Base-by-base conservation (phyloP, 2,113 vertebrate species). In the Carollia perspicillata region DNA sequence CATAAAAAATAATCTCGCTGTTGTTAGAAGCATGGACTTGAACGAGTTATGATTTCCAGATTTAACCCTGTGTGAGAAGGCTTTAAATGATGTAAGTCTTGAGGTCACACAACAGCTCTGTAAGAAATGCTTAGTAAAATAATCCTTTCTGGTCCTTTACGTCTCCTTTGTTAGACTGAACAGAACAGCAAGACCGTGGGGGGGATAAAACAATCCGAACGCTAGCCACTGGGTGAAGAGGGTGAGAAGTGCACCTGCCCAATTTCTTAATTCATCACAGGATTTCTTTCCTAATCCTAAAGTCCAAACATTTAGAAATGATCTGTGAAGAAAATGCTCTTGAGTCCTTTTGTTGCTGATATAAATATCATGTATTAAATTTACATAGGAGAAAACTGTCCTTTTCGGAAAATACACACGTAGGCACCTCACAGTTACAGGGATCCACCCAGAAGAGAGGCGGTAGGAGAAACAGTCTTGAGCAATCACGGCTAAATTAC, bases 251-350 rank as follows among this genome's bases (percentile, higher is more conserved):
- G 3, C 0, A 37, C 8, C 47, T 69, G 65, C 51, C 33, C 1
- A 20, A 17, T 65, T 74, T 35, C 12, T 49, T 37, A 68, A 33
- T 30, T 37, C 8, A 9, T 44, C 63, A 44, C 20, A 7, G 3
- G 10, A 84, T 92, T 94, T 68, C 18, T 22, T 72, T 81, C 60
- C 58, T 81, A 72, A 28, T 78, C 55, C 65, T 81, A 72, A 28
- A 8, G 66, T 33, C 1, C 22, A 37, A 88, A 90, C 33, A 55
- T 65, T 72, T 49, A 91, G 17, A 78, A 92, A 55, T 37, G 13
- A 65, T 26, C 26, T 60, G 26, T 18, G 68, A 10, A 88, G 60
- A 28, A 81, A 60, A 42, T 79, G 1, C 0, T 87, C 33, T 89
- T 63, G 1, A 47, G 17, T 74, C 11, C 44, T 78, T 94, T 60